phyloP scores from a whole-genome alignment of 2,797 vertebrate species.

The Chelon auratus region DNA sequence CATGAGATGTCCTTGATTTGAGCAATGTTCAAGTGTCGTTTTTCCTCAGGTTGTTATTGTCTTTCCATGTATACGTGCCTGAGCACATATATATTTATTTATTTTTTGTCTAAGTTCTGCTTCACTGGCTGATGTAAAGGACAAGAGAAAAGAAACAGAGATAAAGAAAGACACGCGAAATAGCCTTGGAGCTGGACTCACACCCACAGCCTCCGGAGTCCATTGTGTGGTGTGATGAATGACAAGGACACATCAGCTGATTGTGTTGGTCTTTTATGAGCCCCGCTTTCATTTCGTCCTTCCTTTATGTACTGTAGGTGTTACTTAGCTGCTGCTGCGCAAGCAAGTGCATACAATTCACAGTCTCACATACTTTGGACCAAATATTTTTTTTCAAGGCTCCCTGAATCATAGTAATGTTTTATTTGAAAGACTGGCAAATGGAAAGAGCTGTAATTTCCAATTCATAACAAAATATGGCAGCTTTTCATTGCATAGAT shows the following conservation, averaged over 20 bases:
- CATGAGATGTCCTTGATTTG: slow-evolving; percentile 17
- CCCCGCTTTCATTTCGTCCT: slow-evolving; percentile 12
- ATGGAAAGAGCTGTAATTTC: not conserved
- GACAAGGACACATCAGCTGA: slow-evolving; percentile 25
- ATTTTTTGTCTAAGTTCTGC: slow-evolving; percentile 6
- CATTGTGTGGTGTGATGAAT: slow-evolving; percentile 17
- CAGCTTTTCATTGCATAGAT: slow-evolving; percentile 11
- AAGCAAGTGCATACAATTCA: slow-evolving; percentile 1
- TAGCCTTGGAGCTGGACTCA: slow-evolving; percentile 32
- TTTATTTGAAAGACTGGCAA: not conserved
- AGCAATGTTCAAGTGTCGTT: slow-evolving; percentile 35
- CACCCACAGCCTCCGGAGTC: slow-evolving; percentile 11
- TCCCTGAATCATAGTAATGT: not conserved
- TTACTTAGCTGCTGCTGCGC: slow-evolving; percentile 1
- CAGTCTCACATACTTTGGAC: not conserved
- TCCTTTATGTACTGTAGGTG: not conserved
- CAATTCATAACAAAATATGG: slow-evolving; percentile 14
- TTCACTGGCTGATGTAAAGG: slow-evolving; percentile 8
- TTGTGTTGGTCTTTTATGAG: not conserved
- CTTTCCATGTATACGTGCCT: slow-evolving; percentile 6
- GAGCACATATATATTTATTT: not conserved
- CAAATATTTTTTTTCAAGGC: not conserved
- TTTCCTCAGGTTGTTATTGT: slow-evolving; percentile 30
- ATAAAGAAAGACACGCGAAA: slow-evolving; percentile 3
- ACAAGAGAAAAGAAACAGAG: not conserved